A percentile compares a stretch with the other conserved stretches of the same genome.
phyloP scores from a whole-genome alignment of 1,140 invertebrate species.

The Drosophila neocordata region DNA sequence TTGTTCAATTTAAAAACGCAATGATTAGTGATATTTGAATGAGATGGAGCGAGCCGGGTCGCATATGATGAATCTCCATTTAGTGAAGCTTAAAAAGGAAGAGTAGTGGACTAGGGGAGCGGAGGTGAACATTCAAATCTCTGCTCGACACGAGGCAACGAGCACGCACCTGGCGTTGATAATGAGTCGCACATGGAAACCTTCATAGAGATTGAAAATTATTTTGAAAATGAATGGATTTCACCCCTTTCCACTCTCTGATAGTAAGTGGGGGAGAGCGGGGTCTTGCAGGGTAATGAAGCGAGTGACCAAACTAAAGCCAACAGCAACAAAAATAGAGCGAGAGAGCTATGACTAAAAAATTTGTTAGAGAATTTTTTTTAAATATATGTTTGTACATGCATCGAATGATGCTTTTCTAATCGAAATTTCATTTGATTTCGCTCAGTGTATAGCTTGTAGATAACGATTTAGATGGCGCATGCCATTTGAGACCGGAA shows the following conservation, averaged over 20 bases:
- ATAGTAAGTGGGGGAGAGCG: no score
- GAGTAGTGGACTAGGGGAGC: not conserved
- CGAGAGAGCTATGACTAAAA: not conserved
- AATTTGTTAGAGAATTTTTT: not conserved
- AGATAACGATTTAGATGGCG: constrained; percentile 22
- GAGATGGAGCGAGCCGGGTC: no score
- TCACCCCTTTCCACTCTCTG: no score
- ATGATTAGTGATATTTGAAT: constrained; percentile 54
- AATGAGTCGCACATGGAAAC: constrained; percentile 35
- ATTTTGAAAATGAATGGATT: not conserved
- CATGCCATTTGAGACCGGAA: constrained; percentile 12
- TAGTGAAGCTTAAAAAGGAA: not conserved
- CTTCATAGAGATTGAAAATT: constrained; percentile 16
- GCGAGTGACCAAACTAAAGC: no score
- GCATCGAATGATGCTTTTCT: not conserved
- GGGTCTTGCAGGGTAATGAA: no score
- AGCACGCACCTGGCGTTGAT: constrained; percentile 72
- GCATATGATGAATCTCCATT: not conserved
- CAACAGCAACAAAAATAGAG: not conserved
- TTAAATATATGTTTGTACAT: no score
- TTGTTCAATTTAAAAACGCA: constrained; percentile 71
- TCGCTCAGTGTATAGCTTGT: constrained; percentile 1
- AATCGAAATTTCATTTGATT: not conserved
- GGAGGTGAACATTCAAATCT: not conserved
- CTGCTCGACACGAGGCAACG: constrained; percentile 54